Evolutionary conservation across 2,797 vertebrate genomes (phyloP).

Genomic region (Gallirallus australis): DNA sequence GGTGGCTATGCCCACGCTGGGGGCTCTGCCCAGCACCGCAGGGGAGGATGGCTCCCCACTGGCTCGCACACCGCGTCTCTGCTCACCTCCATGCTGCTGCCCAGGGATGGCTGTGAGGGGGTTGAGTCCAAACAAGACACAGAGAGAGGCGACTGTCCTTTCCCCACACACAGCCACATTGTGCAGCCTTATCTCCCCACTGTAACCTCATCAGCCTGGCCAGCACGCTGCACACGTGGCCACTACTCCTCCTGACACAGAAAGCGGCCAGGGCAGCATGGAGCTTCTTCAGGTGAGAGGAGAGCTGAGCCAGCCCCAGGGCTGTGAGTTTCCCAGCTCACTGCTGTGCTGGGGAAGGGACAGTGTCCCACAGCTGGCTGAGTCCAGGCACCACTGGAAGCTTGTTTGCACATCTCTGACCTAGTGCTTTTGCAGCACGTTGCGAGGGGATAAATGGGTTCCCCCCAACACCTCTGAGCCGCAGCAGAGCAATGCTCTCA

Average conservation of each 20-base stretch:
- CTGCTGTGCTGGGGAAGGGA: neutral
- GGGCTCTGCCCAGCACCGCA: rapidly evolving
- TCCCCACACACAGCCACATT: neutral
- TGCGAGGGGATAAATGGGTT: neutral
- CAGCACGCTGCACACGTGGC: neutral
- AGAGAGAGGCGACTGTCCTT: neutral
- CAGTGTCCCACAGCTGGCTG: neutral
- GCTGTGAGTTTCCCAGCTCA: neutral
- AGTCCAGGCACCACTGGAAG: neutral
- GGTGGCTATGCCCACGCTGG: neutral
- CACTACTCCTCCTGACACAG: neutral
- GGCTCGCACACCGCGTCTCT: rapidly evolving
- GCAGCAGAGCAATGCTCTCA: neutral
- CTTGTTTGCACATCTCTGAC: neutral
- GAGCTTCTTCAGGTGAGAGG: neutral
- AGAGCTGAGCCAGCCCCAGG: neutral
- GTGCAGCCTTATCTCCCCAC: neutral
- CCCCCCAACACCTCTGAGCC: neutral
- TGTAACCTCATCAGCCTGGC: neutral
- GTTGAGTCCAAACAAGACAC: neutral
- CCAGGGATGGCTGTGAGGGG: neutral
- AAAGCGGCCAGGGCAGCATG: neutral
- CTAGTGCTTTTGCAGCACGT: rapidly evolving
- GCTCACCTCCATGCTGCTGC: rapidly evolving
- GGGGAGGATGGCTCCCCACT: neutral